Evolutionary conservation across 2,113 vertebrate genomes (phyloP), one percentile per base, ranked within the genome.

Genomic region (Hystrix cristata): DNA sequence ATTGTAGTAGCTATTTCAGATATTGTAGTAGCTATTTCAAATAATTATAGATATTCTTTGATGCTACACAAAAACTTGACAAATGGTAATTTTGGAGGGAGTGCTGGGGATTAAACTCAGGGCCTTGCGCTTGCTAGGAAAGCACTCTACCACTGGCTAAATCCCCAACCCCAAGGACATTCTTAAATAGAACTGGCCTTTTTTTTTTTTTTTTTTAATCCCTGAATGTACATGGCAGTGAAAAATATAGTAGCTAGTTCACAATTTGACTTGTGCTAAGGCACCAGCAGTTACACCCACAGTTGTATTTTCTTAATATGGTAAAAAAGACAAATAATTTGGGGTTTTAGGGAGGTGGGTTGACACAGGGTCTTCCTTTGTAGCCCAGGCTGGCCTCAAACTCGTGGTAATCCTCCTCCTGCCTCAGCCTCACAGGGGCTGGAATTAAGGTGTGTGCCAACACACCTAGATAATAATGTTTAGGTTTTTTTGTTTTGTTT

Each of bases 11-110:
- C 15, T 53, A 18, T 53, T 31, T 79, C 76, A 79, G 29, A 79
- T 78, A n/a, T 64, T 64, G 25, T 27, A 64, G 25, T 53, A 79
- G 48, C 15, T 53, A 18, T 53, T 31, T 79, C 76, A 79, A 15
- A 79, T 78, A n/a, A 78, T 90, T 72, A 43, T 62, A 78, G 72
- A 43, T 78, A 64, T n/a, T 64, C 87, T 90, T 78, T 90, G 87
- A 78, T 38, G 57, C 57, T 90, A 11, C 21, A 62, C 72, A 57
- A 78, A 62, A 53, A 31, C 38, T 38, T 38, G 38, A 38, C 38
- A 38, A 38, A 38, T 38, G 38, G 38, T 38, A 38, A 38, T 38
- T 38, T 38, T 38, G 38, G 38, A 38, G 38, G 38, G 38, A 38
- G 15, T 57, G 15, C 76, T 62, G 74, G 57, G 34, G 71, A 67